Evolutionary conservation across 2,797 vertebrate species (phyloP).

Genomic region (Rhinella marina): DNA sequence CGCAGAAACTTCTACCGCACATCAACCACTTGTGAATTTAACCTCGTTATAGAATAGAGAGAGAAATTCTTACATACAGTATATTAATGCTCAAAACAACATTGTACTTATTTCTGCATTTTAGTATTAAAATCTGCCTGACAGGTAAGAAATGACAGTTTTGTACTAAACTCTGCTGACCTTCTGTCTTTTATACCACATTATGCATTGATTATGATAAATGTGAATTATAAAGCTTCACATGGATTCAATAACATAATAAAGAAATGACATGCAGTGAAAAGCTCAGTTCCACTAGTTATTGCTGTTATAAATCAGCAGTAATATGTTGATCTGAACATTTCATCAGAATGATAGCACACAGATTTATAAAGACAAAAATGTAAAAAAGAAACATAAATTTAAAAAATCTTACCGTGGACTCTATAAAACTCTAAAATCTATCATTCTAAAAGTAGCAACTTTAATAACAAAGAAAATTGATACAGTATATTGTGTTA

Average conservation of each 20-base stretch:
- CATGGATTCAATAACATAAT: slow-evolving; percentile 43
- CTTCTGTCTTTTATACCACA: slow-evolving; percentile 25
- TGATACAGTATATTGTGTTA: neutral
- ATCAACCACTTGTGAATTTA: no score
- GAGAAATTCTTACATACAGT: neutral
- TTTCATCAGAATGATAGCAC: neutral
- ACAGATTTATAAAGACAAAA: slow-evolving; percentile 1
- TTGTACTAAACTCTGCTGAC: neutral
- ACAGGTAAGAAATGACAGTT: neutral
- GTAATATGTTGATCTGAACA: neutral
- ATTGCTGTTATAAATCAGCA: slow-evolving; percentile 54
- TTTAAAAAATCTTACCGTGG: neutral
- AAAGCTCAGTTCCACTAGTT: slow-evolving; percentile 28
- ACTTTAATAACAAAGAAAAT: neutral
- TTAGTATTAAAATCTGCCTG: neutral
- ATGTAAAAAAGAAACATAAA: neutral
- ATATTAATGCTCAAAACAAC: neutral
- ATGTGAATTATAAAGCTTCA: slow-evolving; percentile 15
- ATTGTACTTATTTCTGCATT: neutral
- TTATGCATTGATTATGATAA: slow-evolving; percentile 2
- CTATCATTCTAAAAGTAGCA: neutral
- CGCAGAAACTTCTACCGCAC: no score
- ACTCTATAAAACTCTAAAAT: neutral
- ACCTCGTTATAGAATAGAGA: neutral
- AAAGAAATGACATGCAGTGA: slow-evolving; percentile 1